Conservation (phyloP, 2,113 vertebrate species). For the Propithecus coquereli region DNA sequence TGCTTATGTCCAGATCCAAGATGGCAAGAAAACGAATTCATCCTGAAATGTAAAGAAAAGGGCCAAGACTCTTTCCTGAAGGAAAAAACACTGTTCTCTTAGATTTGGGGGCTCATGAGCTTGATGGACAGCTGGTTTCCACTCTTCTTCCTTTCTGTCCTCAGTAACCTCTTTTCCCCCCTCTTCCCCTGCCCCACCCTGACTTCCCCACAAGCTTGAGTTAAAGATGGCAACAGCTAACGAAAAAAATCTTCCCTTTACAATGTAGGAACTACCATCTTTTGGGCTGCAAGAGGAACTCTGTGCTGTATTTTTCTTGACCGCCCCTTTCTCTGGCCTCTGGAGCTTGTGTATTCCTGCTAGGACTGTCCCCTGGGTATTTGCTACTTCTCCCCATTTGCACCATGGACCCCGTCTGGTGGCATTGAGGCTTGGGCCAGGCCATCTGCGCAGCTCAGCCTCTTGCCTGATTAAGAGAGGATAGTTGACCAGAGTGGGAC, state of each 20-base stretch:
- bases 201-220: neutral
- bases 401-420: neutral
- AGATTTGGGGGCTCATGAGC: neutral
- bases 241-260: neutral
- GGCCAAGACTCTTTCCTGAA: neutral
- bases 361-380: accelerated
- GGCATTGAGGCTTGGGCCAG: neutral
- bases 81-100: accelerated
- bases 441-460: neutral
- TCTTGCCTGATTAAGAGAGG: neutral
- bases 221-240: neutral
- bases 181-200: too few relatives aligned
- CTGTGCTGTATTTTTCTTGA: neutral
- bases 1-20: neutral
- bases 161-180: neutral
- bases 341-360: neutral
- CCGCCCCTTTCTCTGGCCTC: neutral
- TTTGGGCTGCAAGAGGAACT: too few relatives aligned
- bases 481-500: neutral
- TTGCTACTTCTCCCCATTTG: neutral
- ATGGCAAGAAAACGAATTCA: neutral
- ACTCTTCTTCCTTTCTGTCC: neutral
- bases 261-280: accelerated
- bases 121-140: neutral
- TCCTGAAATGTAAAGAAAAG: neutral